Evolutionary conservation across 2,888 invertebrate species (phyloP), one percentile per base, ranked within the genome.

Genomic region (Ischnura elegans): DNA sequence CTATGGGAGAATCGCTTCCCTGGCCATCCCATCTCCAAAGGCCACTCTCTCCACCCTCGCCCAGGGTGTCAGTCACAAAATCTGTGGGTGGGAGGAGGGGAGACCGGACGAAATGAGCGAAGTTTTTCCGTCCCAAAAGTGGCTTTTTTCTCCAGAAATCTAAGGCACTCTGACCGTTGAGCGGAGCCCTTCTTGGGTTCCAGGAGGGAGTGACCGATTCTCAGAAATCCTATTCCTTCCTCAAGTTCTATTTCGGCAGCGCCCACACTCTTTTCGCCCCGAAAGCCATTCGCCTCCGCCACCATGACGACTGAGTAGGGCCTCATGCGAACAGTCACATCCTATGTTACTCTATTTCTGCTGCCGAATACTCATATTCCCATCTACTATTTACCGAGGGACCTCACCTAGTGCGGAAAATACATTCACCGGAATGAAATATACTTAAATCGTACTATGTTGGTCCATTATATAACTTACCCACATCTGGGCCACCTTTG

Each of bases 161-260:
- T 29, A 76, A 76, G 61, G 42, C 86, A 3, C 21, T n/a, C 87
- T 36, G 87, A 87, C 25, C 86, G 86, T 10, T 10, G 36, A 45
- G 45, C 29, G 45, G 16, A 13, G 86, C 46, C 45, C 1, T 25
- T 46, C 43, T 5, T 5, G 51, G 45, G n/a, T 43, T 86, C 45
- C 45, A n/a, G 46, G n/a, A 13, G 46, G 42, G 87, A 55, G 42
- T 19, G 42, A 55, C 87, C 87, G 87, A 87, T 87, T 87, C 87
- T 25, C 0, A 47, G 87, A 87, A 87, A 29, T 76, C 36, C n/a
- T 36, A 8, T 25, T 76, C 76, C 51, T 47, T 51, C n/a, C 86
- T 45, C 46, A 46, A 86, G 86, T 86, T 86, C 86, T 86, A 46
- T 46, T 45, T n/a, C 86, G 43, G 36, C 45, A 19, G 36, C 45